Evolutionary conservation across 1,140 invertebrate genomes (phyloP).

Genomic region (Apocrypta bakeri): DNA sequence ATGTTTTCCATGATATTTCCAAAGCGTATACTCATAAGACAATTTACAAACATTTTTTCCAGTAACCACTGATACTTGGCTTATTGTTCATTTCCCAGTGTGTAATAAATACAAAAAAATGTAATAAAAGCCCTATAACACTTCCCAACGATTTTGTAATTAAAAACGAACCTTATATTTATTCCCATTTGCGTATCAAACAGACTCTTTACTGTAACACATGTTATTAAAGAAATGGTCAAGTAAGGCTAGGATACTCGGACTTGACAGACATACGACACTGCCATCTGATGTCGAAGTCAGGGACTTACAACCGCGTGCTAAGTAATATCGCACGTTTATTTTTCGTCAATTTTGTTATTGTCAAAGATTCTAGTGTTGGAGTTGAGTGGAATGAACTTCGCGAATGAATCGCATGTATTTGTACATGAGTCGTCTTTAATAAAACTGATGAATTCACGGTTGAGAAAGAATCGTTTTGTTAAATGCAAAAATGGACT

Average conservation of each 20-base stretch:
- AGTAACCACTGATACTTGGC: no score
- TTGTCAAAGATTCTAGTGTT: neutral
- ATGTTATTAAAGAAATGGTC: neutral
- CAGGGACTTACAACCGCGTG: conserved; percentile 15
- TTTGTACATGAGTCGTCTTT: neutral
- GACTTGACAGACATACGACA: neutral
- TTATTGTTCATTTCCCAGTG: no score
- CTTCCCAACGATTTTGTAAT: neutral
- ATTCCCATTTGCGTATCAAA: neutral
- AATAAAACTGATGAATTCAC: neutral
- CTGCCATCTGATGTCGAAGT: no score
- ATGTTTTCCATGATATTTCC: no score
- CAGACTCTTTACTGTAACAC: neutral
- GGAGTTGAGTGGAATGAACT: neutral
- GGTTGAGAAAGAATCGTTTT: neutral
- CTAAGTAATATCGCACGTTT: neutral
- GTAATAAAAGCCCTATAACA: neutral
- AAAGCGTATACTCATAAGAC: no score
- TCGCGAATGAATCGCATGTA: neutral
- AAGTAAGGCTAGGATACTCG: conserved; percentile 7
- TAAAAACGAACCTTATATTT: neutral
- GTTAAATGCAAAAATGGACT: conserved; percentile 35
- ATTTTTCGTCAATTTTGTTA: conserved; percentile 1
- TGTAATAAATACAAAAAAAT: no score
- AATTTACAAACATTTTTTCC: no score